Base-by-base conservation (phyloP, 1,140 invertebrate species). In the Drosophila littoralis region DNA sequence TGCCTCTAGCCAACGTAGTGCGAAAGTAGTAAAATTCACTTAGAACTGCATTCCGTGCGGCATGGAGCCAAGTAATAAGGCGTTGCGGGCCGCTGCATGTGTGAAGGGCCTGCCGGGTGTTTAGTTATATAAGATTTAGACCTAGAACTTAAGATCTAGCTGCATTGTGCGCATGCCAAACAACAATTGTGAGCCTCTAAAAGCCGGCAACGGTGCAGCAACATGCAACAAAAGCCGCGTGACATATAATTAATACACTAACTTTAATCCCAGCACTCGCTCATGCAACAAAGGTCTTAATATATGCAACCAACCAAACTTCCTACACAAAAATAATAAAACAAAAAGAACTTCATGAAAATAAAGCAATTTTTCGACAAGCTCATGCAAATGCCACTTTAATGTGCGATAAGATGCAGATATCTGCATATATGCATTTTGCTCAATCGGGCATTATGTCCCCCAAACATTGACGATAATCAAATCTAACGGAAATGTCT, bases 151-250 rank as follows among this genome's bases (percentile, higher is more conserved):
- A 73, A 68, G 65, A 51, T 52, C 32, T 69, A 85, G 83, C 61
- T 88, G 84, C 84, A 88, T 88, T 88, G 42, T 84, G 84, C 66
- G 84, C 84, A 88, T 88, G 84, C 60, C 80, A 78, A 79, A 71
- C 15, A 15, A 75, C 13, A 59, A 59, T 40, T 68, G 48, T 73
- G 12, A 52, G 55, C 13, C 38, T 40, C 42, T 57, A 42, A 54
- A 55, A 52, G 35, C 51, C 36, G 22, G 8, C 15, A 17, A 60
- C 42, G 40, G 32, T 51, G 15, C 66, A 72, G 73, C 54, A 67
- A 79, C 77, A 76, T 79, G 77, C 77, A 79, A 79, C 42, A 54
- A 28, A 65, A 36, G 8, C 42, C 5, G 17, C 38, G 46, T 42
- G 33, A 33, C 17, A 22, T 64, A 63, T 43, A 50, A 70, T 58